phyloP scores from a whole-genome alignment of 1,140 invertebrate species.

The Radopholus similis region DNA sequence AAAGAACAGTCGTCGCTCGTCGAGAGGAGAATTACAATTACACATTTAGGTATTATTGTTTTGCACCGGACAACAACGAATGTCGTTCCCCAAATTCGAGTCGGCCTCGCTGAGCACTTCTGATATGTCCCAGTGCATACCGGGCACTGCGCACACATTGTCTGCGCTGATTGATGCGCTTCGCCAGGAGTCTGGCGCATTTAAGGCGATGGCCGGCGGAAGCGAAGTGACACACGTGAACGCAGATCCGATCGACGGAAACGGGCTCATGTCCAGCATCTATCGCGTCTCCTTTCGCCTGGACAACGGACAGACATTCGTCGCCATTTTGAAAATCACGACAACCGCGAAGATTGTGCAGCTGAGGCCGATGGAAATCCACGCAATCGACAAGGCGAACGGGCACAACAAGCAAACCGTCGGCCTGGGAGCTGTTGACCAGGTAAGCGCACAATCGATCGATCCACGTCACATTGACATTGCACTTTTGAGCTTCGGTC shows the following conservation, averaged over 20 bases:
- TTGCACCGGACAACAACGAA: too few species aligned
- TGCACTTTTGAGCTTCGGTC: neutral
- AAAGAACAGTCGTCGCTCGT: too few species aligned
- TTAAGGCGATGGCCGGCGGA: neutral
- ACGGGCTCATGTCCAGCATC: slow-evolving; percentile 12
- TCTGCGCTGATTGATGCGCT: neutral
- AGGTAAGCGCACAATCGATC: neutral
- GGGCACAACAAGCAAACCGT: neutral
- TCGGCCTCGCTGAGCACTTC: neutral
- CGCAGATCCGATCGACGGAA: slow-evolving; percentile 7
- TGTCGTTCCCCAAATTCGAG: slow-evolving; percentile 1
- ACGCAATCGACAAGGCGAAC: neutral
- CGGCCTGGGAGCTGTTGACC: neutral
- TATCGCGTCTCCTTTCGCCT: neutral
- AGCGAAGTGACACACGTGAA: neutral
- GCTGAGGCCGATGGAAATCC: slow-evolving; percentile 4
- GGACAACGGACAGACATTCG: neutral
- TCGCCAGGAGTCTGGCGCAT: neutral
- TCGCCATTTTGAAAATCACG: slow-evolving; percentile 4
- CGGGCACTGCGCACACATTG: slow-evolving; percentile 8
- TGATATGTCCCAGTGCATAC: slow-evolving; percentile 6
- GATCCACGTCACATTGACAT: neutral
- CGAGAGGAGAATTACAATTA: too few species aligned
- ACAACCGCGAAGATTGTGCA: neutral
- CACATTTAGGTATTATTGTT: too few species aligned